Percentiles rank a stretch among this genome's conserved stretches.
These are phyloP conservation scores for Tetragonisca angustula DNA, from an alignment of 2,888 invertebrate genomes.

Conservation along the genomic window DNA sequence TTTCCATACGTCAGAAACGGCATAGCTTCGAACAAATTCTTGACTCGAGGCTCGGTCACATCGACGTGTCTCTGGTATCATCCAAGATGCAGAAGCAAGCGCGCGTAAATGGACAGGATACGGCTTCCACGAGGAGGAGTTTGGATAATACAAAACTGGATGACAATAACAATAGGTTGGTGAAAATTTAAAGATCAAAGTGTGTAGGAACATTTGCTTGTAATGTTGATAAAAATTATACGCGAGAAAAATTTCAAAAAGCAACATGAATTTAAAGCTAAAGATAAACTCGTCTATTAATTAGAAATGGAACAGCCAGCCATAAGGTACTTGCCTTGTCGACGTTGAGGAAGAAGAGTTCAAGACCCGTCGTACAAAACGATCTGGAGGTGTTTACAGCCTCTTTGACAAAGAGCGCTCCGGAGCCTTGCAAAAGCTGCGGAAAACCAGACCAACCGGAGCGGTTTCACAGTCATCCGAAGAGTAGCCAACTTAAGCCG, in stretches of 20 bases:
- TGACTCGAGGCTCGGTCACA: conserved; percentile 47
- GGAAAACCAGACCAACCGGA: conserved; percentile 89
- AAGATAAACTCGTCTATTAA: neutral
- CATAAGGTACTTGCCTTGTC: conserved; percentile 69
- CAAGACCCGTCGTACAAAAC: conserved; percentile 62
- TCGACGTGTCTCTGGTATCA: conserved; percentile 52
- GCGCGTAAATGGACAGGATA: conserved; percentile 48
- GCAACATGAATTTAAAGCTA: neutral
- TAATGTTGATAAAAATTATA: neutral
- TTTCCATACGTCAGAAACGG: conserved; percentile 64
- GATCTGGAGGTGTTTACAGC: conserved; percentile 76
- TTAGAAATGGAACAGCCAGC: conserved; percentile 41
- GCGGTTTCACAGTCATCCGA: conserved; percentile 87
- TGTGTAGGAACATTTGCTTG: neutral
- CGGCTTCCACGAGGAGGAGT: conserved; percentile 28
- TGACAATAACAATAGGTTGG: conserved; percentile 77
- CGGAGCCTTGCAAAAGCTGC: conserved; percentile 88
- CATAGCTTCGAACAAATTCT: conserved; percentile 71
- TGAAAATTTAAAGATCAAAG: neutral
- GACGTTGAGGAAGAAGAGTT: conserved; percentile 66
- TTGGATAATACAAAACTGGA: conserved; percentile 70
- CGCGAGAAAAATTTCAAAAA: neutral
- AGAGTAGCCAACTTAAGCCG: conserved; percentile 66
- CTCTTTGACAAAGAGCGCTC: conserved; percentile 71
- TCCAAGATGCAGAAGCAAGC: conserved; percentile 66